Conservation (phyloP, 2,888 invertebrate genomes). For the Cephus runcator region DNA sequence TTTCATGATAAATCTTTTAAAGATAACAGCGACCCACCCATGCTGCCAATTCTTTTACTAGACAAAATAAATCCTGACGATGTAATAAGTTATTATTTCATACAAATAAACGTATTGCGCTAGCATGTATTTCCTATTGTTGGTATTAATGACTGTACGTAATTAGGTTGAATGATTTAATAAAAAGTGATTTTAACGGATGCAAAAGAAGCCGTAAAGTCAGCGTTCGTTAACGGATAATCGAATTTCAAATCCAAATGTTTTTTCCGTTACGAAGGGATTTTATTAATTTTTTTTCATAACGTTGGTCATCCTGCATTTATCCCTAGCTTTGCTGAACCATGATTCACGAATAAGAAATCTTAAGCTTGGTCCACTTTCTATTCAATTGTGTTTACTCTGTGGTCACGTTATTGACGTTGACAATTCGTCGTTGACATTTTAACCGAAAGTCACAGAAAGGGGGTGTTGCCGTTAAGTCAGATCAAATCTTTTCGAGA, state of each 20-base stretch:
- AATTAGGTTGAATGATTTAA: not conserved
- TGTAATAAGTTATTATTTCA: constrained; percentile 23
- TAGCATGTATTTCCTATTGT: constrained; percentile 12
- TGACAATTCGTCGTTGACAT: constrained; percentile 40
- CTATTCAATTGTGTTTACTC: constrained; percentile 23
- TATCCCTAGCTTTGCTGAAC: not conserved
- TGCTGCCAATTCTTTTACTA: constrained; percentile 2
- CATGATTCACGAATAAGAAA: not conserved
- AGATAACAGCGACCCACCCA: not conserved
- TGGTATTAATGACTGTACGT: not conserved
- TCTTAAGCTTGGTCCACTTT: not conserved
- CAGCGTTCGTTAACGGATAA: not conserved
- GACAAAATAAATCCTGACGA: constrained; percentile 13
- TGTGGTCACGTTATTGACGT: constrained; percentile 41
- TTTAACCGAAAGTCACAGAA: constrained; percentile 23
- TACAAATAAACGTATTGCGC: constrained; percentile 19
- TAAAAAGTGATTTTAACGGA: not conserved
- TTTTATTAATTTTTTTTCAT: not conserved
- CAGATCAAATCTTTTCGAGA: not conserved
- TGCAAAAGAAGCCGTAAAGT: not conserved
- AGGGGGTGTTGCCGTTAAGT: constrained; percentile 28
- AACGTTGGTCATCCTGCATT: not conserved
- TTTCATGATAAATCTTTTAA: not conserved
- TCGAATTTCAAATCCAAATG: not conserved
- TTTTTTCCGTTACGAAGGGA: not conserved